These are phyloP conservation scores for Myotis yumanensis DNA, from an alignment of 2,113 vertebrate genomes.

Conservation along the genomic window DNA sequence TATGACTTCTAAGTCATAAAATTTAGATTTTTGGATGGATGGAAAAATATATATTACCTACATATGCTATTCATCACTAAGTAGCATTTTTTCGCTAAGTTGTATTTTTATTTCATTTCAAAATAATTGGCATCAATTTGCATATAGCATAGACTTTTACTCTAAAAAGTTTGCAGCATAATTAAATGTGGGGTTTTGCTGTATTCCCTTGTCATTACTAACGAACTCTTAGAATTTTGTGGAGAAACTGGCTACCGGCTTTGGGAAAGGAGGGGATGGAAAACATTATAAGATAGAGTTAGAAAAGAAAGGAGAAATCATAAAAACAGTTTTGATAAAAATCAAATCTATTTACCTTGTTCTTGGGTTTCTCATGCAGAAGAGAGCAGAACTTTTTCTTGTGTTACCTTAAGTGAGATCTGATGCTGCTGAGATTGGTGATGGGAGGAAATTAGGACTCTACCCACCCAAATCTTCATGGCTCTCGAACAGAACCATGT, in stretches of 20 bases:
- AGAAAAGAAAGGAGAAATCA: neutral
- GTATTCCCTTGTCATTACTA: neutral
- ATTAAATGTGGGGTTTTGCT: conserved; percentile 45
- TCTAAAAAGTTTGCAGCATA: conserved; percentile 42
- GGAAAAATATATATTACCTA: conserved; percentile 1
- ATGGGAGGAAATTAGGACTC: neutral
- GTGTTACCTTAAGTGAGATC: neutral
- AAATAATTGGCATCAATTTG: conserved; percentile 69
- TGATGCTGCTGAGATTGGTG: neutral
- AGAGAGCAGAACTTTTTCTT: neutral
- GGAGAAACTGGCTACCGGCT: conserved; percentile 35
- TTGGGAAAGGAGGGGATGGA: neutral
- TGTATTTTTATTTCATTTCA: conserved; percentile 63
- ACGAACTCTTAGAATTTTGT: neutral
- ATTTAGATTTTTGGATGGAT: neutral
- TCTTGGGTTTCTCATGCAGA: neutral
- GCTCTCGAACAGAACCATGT: neutral
- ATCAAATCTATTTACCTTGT: conserved; percentile 1
- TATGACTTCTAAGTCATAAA: conserved; percentile 18
- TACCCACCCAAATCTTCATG: neutral
- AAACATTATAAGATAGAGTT: neutral
- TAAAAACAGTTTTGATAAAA: conserved; percentile 11
- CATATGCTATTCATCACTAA: conserved; percentile 46
- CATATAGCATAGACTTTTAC: conserved; percentile 52
- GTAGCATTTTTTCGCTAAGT: conserved; percentile 45